These are phyloP conservation scores for Bombyx mori DNA, from an alignment of 1,140 invertebrate genomes.

Conservation along the genomic window ASM3026992v2 NC_085111.1:7154501-7155000, in stretches of 20 bases:
- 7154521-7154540: too few species aligned
- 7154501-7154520: too few species aligned
- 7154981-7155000: too few species aligned
- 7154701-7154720: conserved; percentile 36
- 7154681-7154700: conserved; percentile 28
- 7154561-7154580: too few species aligned
- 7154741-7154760: conserved; percentile 48
- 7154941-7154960: too few species aligned
- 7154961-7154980: too few species aligned
- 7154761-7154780: conserved; percentile 41
- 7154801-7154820: conserved; percentile 36
- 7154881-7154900: too few species aligned
- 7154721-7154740: conserved; percentile 53
- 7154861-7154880: too few species aligned
- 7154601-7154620: conserved; percentile 27
- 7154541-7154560: too few species aligned
- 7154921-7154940: too few species aligned
- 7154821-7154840: not conserved
- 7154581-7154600: conserved; percentile 11
- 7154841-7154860: not conserved
- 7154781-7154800: conserved; percentile 35
- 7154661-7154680: conserved; percentile 34
- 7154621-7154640: conserved; percentile 27
- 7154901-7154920: too few species aligned
- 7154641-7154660: conserved; percentile 36